Evolutionary conservation across 2,113 vertebrate species (phyloP).

Genomic region (Psittacus erithacus): DNA sequence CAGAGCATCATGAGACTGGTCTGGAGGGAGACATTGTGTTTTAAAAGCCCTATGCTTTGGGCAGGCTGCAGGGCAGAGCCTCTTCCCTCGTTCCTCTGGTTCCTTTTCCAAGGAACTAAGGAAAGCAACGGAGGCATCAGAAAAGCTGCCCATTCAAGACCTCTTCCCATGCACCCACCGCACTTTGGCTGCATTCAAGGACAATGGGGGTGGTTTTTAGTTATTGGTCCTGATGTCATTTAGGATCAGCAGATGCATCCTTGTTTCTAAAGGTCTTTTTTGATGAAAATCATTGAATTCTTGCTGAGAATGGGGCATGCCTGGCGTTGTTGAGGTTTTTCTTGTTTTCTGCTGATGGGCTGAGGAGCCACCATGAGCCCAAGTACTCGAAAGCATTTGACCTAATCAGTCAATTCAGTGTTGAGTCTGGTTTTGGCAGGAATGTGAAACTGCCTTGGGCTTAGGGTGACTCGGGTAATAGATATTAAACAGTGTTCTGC

Average conservation of each 20-base stretch:
- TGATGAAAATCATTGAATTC: neutral
- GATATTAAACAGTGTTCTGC: neutral
- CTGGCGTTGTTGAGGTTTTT: neutral
- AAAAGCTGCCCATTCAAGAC: neutral
- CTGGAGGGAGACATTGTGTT: neutral
- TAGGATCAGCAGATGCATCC: neutral
- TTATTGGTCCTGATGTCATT: neutral
- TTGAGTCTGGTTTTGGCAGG: neutral
- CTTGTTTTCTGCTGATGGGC: neutral
- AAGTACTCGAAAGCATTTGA: neutral
- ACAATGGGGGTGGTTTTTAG: neutral
- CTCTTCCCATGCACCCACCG: neutral
- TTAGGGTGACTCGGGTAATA: neutral
- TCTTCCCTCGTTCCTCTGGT: neutral
- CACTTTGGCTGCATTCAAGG: rapidly evolving
- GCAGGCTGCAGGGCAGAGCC: neutral
- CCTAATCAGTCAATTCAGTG: neutral
- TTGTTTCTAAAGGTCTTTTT: neutral
- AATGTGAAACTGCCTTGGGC: neutral
- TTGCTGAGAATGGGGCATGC: neutral
- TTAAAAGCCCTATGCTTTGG: neutral
- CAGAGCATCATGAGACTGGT: neutral
- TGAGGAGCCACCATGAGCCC: neutral
- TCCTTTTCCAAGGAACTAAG: neutral
- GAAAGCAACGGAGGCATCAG: neutral